Conservation (phyloP, 2,888 invertebrate species). For the Leptinotarsa peninsularis region DNA sequence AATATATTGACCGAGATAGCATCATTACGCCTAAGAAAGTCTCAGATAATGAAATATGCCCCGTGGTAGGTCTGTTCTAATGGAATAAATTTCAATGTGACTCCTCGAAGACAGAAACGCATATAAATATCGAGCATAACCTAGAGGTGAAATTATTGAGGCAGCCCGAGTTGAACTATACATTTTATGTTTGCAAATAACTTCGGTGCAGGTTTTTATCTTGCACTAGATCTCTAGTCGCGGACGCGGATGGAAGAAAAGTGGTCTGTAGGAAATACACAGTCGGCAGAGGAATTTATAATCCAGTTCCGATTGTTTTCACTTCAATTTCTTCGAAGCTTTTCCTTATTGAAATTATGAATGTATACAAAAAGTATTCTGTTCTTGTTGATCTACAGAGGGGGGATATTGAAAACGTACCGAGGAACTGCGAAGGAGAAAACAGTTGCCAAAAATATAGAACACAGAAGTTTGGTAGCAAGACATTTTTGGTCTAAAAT, state of each 20-base stretch:
- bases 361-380: too few relatives aligned
- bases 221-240: slow-evolving; percentile 24
- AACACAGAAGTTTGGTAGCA: too few relatives aligned
- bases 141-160: slow-evolving; percentile 31
- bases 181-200: slow-evolving; percentile 28
- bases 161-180: slow-evolving; percentile 16
- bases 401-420: too few relatives aligned
- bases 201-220: slow-evolving; percentile 22
- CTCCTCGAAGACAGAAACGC: slow-evolving; percentile 27
- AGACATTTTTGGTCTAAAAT: too few relatives aligned
- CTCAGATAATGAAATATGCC: slow-evolving; percentile 36
- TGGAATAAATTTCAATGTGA: slow-evolving; percentile 36
- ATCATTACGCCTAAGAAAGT: slow-evolving; percentile 32
- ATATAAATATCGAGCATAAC: slow-evolving; percentile 33
- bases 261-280: not conserved
- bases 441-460: too few relatives aligned
- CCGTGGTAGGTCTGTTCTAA: slow-evolving; percentile 31
- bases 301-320: not conserved
- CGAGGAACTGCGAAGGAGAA: too few relatives aligned
- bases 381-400: too few relatives aligned
- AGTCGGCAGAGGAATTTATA: not conserved
- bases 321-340: not conserved
- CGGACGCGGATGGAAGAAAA: slow-evolving; percentile 1
- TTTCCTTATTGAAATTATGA: too few relatives aligned
- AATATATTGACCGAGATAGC: slow-evolving; percentile 30